Percentiles rank a stretch among this genome's conserved stretches.
phyloP scores from a whole-genome alignment of 1,140 invertebrate genomes.

The Parapsyche elsis region DNA sequence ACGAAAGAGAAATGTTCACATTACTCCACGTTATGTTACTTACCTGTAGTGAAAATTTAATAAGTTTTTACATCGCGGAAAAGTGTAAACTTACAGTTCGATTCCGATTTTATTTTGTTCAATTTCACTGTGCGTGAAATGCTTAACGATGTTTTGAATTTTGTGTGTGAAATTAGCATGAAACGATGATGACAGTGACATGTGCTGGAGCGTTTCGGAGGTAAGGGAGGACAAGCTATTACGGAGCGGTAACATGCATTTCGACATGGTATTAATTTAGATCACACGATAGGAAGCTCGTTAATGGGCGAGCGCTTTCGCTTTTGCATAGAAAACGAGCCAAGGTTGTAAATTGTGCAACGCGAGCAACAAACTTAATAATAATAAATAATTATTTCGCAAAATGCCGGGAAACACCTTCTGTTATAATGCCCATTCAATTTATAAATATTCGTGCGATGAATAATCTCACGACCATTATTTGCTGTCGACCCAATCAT shows the following conservation, averaged over 20 bases:
- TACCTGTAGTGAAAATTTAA: no score
- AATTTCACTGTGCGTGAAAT: no score
- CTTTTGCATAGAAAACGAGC: slow-evolving; percentile 47
- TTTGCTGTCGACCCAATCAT: slow-evolving; percentile 1
- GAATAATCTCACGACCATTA: slow-evolving; percentile 3
- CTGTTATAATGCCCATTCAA: slow-evolving; percentile 20
- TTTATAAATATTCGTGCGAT: slow-evolving; percentile 6
- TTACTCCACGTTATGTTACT: no score
- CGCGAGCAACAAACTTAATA: slow-evolving; percentile 4
- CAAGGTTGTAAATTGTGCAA: slow-evolving; percentile 38
- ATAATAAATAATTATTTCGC: slow-evolving; percentile 45
- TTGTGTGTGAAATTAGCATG: no score
- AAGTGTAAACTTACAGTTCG: no score
- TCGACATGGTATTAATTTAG: slow-evolving; percentile 25
- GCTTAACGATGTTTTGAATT: no score
- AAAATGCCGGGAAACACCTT: slow-evolving; percentile 41
- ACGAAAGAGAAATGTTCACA: no score
- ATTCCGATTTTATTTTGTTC: no score
- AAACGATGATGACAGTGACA: background rate
- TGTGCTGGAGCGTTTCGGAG: background rate
- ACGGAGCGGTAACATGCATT: slow-evolving; percentile 9
- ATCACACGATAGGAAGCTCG: slow-evolving; percentile 37
- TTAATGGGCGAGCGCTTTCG: slow-evolving; percentile 41
- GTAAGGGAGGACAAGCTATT: background rate
- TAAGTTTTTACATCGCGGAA: no score